Conservation (phyloP, 2,888 invertebrate species). For the Stenoptilia bipunctidactyla region DNA sequence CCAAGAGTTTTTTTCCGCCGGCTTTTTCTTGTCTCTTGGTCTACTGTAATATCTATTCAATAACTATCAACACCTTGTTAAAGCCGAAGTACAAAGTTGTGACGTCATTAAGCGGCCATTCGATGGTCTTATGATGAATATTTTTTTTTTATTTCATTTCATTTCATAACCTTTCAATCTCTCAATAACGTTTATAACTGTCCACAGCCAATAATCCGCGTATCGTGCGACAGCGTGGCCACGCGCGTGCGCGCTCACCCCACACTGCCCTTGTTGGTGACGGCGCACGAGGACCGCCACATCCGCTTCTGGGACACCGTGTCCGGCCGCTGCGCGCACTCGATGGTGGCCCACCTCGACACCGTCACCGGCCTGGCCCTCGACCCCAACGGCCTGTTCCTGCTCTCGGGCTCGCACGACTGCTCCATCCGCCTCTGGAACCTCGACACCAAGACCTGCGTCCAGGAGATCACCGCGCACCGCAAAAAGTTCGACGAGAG, state of each 20-base stretch:
- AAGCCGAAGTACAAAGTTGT: too few relatives aligned
- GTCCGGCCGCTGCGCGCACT: constrained; percentile 93
- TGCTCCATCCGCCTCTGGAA: constrained; percentile 99
- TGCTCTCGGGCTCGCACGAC: constrained; percentile 98
- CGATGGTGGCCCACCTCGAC: constrained; percentile 99
- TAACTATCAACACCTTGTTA: too few relatives aligned
- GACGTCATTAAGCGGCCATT: too few relatives aligned
- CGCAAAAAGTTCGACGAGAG: constrained; percentile 99
- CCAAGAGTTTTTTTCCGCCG: too few relatives aligned
- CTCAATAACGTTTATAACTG: too few relatives aligned
- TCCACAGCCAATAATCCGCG: constrained; percentile 68
- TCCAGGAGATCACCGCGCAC: constrained; percentile 99
- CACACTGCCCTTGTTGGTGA: constrained; percentile 93
- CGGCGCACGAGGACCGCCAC: constrained; percentile 98
- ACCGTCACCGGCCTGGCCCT: constrained; percentile 98
- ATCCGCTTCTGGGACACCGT: constrained; percentile 99
- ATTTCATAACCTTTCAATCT: too few relatives aligned
- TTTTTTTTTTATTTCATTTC: too few relatives aligned
- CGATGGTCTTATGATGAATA: too few relatives aligned
- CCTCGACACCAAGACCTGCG: constrained; percentile 98
- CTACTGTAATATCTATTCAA: too few relatives aligned
- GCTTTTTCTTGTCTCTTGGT: too few relatives aligned
- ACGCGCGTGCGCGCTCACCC: constrained; percentile 95
- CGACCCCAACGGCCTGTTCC: constrained; percentile 98
- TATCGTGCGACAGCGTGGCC: constrained; percentile 75